Percentiles rank a stretch among this genome's conserved stretches.
Conservation (phyloP, 92 coral and sea anemone species). For the Chrysogorgia sp. region DNA sequence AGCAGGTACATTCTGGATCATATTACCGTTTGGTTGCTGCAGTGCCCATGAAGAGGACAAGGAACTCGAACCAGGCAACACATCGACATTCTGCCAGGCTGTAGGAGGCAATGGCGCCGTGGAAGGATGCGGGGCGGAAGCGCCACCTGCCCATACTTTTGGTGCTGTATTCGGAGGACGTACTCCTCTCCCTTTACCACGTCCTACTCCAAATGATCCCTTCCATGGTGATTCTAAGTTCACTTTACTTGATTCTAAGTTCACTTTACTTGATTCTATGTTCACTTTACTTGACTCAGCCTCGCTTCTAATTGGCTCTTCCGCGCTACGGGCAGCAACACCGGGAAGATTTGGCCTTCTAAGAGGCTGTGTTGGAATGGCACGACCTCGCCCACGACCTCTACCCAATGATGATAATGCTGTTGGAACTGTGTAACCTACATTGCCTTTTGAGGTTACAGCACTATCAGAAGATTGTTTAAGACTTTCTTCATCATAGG, state of each 20-base stretch:
- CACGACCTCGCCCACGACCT: conserved; percentile 90
- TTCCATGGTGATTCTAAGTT: conserved; percentile 52
- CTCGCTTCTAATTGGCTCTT: conserved; percentile 15
- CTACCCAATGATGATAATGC: conserved; percentile 61
- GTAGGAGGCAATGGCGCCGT: conserved; percentile 87
- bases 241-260: conserved; percentile 48
- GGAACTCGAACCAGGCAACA: not conserved
- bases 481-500: conserved; percentile 80
- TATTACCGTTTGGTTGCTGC: not conserved
- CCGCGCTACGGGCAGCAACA: conserved; percentile 42
- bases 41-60: not conserved
- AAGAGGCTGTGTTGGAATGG: conserved; percentile 72
- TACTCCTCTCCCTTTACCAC: conserved; percentile 55
- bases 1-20: not conserved
- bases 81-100: conserved; percentile 76
- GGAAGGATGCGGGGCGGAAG: conserved; percentile 80
- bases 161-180: conserved; percentile 77
- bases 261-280: conserved; percentile 48
- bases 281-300: conserved; percentile 46
- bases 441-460: not conserved
- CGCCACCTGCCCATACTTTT: conserved; percentile 82
- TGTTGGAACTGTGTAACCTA: not conserved
- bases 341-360: conserved; percentile 80
- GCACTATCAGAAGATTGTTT: conserved; percentile 26
- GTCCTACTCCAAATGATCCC: conserved; percentile 57